These are phyloP conservation scores for Drosophila sordidula DNA, from an alignment of 2,888 invertebrate genomes.

Conservation along the genomic window DNA sequence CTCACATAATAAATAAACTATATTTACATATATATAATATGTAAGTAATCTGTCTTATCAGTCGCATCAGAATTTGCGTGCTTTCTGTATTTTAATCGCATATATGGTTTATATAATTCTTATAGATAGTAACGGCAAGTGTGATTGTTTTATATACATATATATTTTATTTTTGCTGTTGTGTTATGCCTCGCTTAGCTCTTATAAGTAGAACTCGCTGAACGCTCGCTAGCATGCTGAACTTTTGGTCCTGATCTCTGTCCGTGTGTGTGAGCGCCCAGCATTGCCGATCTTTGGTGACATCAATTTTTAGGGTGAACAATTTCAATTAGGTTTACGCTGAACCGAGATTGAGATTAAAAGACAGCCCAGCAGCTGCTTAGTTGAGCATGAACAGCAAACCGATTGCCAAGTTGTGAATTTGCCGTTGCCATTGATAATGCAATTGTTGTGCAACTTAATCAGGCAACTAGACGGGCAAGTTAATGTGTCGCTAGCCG, in stretches of 20 bases:
- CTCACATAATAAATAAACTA: conserved; percentile 5
- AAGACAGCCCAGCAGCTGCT: conserved; percentile 35
- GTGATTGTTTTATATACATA: conserved; percentile 31
- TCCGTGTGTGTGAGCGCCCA: conserved; percentile 14
- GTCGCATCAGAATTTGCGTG: conserved; percentile 20
- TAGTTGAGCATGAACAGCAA: conserved; percentile 54
- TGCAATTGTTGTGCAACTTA: conserved; percentile 39
- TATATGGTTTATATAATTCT: conserved; percentile 27
- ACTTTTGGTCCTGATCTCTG: conserved; percentile 80
- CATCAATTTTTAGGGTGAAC: conserved; percentile 84
- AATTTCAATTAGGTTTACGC: conserved; percentile 82
- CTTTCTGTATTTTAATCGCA: conserved; percentile 8
- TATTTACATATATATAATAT: neutral
- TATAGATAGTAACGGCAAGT: conserved; percentile 41
- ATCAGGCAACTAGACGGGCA: no score
- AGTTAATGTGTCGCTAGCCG: no score
- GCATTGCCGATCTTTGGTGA: conserved; percentile 81
- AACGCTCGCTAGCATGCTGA: conserved; percentile 45
- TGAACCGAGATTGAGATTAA: conserved; percentile 76
- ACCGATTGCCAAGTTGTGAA: conserved; percentile 38
- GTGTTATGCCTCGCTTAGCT: conserved; percentile 40
- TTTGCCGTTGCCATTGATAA: conserved; percentile 45
- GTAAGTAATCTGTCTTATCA: conserved; percentile 28
- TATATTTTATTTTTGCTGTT: conserved; percentile 7
- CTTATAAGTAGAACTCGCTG: conserved; percentile 35